Evolutionary conservation across 2,888 invertebrate genomes (phyloP).

Genomic region (Coelinius sp.): DNA sequence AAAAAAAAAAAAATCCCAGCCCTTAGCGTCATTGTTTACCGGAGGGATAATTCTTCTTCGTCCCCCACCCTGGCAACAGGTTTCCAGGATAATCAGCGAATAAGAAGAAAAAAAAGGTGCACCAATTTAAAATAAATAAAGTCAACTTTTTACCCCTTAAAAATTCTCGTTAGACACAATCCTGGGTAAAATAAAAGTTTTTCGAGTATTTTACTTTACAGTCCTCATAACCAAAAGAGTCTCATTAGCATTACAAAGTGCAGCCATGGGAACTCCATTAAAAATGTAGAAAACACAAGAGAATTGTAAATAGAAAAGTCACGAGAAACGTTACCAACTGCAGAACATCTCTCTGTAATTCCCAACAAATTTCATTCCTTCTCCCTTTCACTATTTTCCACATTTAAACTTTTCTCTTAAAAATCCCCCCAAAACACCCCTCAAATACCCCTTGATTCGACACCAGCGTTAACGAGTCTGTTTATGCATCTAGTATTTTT

Average conservation of each 20-base stretch:
- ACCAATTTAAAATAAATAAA: background rate
- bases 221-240: conserved; percentile 35
- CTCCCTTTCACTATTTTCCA: background rate
- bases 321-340: background rate
- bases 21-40: conserved; percentile 26
- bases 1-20: background rate
- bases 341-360: background rate
- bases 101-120: background rate
- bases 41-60: conserved; percentile 17
- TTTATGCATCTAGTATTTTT: background rate
- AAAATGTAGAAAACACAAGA: conserved; percentile 14
- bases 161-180: background rate
- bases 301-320: conserved; percentile 22
- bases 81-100: conserved; percentile 6
- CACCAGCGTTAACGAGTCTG: background rate
- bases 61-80: conserved; percentile 20
- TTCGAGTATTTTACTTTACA: conserved; percentile 31
- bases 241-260: conserved; percentile 58
- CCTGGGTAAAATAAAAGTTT: background rate
- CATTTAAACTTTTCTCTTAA: background rate
- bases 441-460: background rate
- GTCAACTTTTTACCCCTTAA: background rate
- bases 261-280: conserved; percentile 41
- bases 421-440: background rate
- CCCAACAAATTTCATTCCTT: conserved; percentile 8